phyloP scores from a whole-genome alignment of 2,888 invertebrate genomes.

The Mythimna impura region DNA sequence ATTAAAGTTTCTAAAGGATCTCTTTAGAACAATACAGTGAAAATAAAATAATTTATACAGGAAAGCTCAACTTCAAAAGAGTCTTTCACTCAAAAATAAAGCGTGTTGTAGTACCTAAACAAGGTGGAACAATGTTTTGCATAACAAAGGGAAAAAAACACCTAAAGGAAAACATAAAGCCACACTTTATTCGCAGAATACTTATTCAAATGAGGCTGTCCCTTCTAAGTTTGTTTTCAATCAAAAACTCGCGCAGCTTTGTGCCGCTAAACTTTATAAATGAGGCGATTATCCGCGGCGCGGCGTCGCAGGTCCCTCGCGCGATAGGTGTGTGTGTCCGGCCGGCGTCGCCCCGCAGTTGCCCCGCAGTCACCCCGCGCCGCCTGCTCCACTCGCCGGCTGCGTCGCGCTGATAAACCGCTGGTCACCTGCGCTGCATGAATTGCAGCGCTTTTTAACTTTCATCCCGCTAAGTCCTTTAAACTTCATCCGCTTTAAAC shows the following conservation, averaged over 20 bases:
- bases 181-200: conserved; percentile 91
- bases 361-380: conserved; percentile 55
- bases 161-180: conserved; percentile 91
- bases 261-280: conserved; percentile 90
- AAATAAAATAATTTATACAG: conserved; percentile 90
- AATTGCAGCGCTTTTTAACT: conserved; percentile 90
- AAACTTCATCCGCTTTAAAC: conserved; percentile 87
- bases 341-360: conserved; percentile 56
- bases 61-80: conserved; percentile 90
- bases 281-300: conserved; percentile 90
- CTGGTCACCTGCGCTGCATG: conserved; percentile 90
- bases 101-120: conserved; percentile 90
- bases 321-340: conserved; percentile 82
- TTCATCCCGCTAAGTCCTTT: conserved; percentile 86
- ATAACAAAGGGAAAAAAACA: conserved; percentile 90
- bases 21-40: conserved; percentile 88
- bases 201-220: conserved; percentile 91
- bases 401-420: conserved; percentile 87
- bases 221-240: conserved; percentile 91
- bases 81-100: conserved; percentile 90
- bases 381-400: conserved; percentile 69
- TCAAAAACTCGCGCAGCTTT: conserved; percentile 90
- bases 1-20: conserved; percentile 86
- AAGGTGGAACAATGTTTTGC: conserved; percentile 91
- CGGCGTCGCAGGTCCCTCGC: conserved; percentile 78